Conservation (phyloP, 1,140 invertebrate genomes). For the Trachymyrmex cornetzi region DNA sequence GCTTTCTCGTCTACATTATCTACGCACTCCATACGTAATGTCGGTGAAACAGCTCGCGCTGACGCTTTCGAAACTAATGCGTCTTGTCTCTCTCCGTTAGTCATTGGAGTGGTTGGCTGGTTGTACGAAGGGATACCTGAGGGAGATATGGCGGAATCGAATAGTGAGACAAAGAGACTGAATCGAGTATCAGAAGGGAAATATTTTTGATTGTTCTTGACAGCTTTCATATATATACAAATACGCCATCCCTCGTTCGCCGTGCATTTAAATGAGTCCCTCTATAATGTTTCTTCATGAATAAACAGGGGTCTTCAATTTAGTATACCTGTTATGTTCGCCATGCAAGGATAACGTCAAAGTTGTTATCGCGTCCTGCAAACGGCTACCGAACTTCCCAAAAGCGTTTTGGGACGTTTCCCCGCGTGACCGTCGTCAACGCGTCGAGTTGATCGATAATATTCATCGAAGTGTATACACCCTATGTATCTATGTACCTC, state of each 20-base stretch:
- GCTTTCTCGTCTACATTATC: constrained; percentile 71
- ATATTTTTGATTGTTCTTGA: constrained; percentile 41
- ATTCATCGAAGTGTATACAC: constrained; percentile 51
- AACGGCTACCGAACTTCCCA: constrained; percentile 5
- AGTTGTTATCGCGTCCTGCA: constrained; percentile 19
- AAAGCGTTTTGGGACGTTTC: constrained; percentile 29
- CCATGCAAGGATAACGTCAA: constrained; percentile 15
- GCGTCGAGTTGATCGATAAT: constrained; percentile 52
- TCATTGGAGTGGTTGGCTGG: constrained; percentile 8
- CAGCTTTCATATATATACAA: background rate
- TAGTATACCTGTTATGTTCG: constrained; percentile 15
- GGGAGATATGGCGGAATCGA: background rate
- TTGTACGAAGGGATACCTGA: constrained; percentile 13
- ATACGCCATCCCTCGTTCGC: background rate
- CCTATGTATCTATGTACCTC: background rate
- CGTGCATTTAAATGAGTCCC: background rate
- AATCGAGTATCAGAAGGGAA: constrained; percentile 17
- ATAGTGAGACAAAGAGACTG: background rate
- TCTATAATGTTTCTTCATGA: constrained; percentile 20
- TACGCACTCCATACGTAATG: constrained; percentile 76
- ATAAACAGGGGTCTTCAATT: constrained; percentile 25
- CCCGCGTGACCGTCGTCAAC: constrained; percentile 3
- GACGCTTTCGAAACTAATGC: constrained; percentile 77
- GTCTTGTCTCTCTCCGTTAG: constrained; percentile 52
- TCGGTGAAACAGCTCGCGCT: constrained; percentile 69